A percentile compares a stretch with the other conserved stretches of the same genome.
phyloP scores from a whole-genome alignment of 2,888 invertebrate genomes.

The Gastrophysa polygoni region DNA sequence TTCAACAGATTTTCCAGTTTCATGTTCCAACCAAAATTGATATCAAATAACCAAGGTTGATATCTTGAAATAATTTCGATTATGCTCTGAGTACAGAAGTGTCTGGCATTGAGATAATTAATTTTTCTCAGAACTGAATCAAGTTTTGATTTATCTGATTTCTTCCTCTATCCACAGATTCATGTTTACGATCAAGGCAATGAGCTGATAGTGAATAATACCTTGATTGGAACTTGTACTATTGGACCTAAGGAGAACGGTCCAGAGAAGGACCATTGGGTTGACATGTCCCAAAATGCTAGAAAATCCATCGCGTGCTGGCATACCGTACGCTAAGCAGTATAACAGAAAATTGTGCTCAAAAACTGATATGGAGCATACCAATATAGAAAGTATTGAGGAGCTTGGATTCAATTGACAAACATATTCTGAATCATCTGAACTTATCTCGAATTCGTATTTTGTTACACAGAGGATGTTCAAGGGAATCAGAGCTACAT shows the following conservation, averaged over 20 bases:
- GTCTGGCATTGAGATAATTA: too few relatives aligned
- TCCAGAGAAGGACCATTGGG: conserved; percentile 84
- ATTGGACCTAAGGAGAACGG: conserved; percentile 73
- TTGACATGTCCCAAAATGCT: conserved; percentile 85
- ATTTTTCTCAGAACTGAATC: too few relatives aligned
- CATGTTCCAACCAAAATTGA: too few relatives aligned
- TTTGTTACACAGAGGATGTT: background rate
- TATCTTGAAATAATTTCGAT: too few relatives aligned
- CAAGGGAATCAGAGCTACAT: too few relatives aligned
- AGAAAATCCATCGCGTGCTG: conserved; percentile 89
- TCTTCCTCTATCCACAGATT: conserved; percentile 60
- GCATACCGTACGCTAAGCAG: conserved; percentile 63
- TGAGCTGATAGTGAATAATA: conserved; percentile 67
- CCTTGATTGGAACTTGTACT: conserved; percentile 72
- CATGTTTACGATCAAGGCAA: conserved; percentile 67
- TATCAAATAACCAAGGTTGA: too few relatives aligned
- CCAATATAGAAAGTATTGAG: background rate
- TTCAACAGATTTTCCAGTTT: too few relatives aligned
- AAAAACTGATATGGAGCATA: conserved; percentile 16
- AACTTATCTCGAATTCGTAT: too few relatives aligned
- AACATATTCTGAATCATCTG: too few relatives aligned
- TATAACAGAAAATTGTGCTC: conserved; percentile 26
- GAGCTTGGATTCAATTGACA: background rate
- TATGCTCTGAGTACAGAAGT: too few relatives aligned
- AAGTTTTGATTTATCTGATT: conserved; percentile 47